These are phyloP conservation scores for Alces alces DNA, from an alignment of 2,113 vertebrate species.

Conservation along the genomic window DNA sequence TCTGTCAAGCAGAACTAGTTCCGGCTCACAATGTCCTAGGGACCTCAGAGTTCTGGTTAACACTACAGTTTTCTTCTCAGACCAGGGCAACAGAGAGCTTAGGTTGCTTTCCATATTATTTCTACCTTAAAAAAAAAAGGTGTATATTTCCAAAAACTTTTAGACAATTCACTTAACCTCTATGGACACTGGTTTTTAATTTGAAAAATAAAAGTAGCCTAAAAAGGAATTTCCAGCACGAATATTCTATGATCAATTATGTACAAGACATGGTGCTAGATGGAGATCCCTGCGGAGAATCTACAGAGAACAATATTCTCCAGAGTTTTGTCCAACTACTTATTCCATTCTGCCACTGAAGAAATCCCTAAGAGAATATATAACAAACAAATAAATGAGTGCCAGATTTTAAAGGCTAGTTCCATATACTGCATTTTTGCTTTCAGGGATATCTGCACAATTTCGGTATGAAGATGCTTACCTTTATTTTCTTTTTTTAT, in stretches of 20 bases:
- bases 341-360: slow-evolving; percentile 41
- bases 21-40: neutral
- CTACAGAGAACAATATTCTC: slow-evolving; percentile 40
- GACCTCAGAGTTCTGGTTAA: neutral
- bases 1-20: slow-evolving; percentile 2
- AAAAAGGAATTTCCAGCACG: slow-evolving; percentile 33
- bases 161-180: neutral
- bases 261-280: neutral
- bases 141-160: neutral
- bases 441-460: slow-evolving; percentile 24
- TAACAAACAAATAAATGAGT: slow-evolving; percentile 23
- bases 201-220: neutral
- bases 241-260: slow-evolving; percentile 1
- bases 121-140: neutral
- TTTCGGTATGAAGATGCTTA: slow-evolving; percentile 16
- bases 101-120: slow-evolving; percentile 7
- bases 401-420: slow-evolving; percentile 33
- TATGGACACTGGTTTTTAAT: neutral
- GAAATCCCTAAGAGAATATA: slow-evolving; percentile 32
- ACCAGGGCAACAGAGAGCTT: neutral
- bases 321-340: slow-evolving; percentile 13
- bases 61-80: neutral
- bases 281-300: slow-evolving; percentile 13
- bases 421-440: neutral
- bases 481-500: neutral